phyloP scores from a whole-genome alignment of 2,113 vertebrate genomes.

The Eudyptes chrysolophus region DNA sequence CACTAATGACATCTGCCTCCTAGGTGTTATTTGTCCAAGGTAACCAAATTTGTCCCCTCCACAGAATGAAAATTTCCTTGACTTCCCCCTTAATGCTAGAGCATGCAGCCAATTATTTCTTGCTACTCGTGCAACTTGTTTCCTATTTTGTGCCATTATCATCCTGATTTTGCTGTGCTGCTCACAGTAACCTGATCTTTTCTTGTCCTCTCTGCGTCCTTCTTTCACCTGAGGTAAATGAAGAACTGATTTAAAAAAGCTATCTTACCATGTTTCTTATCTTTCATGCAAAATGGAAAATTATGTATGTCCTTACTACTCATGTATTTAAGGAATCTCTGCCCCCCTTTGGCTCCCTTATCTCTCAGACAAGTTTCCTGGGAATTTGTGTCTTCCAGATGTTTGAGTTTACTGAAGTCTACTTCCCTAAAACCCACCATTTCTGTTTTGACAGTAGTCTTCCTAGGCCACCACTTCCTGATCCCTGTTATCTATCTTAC shows the following conservation, averaged over 20 bases:
- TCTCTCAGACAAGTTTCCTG: background rate
- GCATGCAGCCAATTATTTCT: background rate
- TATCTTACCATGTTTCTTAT: background rate
- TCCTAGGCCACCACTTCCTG: background rate
- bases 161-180: background rate
- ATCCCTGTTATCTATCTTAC: background rate
- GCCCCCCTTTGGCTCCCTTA: background rate
- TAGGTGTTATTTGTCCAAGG: background rate
- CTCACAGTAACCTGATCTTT: background rate
- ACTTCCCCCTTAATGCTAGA: background rate
- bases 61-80: background rate
- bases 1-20: background rate
- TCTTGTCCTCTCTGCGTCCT: background rate
- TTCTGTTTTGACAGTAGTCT: background rate
- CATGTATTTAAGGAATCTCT: background rate
- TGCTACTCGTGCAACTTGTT: background rate
- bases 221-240: background rate
- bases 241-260: background rate
- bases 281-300: background rate
- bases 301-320: background rate
- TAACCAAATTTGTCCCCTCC: background rate
- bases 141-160: background rate
- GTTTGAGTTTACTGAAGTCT: background rate
- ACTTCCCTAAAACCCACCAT: background rate
- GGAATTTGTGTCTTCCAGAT: background rate